These are phyloP conservation scores for Pelusios castaneus DNA, from an alignment of 2,113 vertebrate species.

Conservation along the genomic window DNA sequence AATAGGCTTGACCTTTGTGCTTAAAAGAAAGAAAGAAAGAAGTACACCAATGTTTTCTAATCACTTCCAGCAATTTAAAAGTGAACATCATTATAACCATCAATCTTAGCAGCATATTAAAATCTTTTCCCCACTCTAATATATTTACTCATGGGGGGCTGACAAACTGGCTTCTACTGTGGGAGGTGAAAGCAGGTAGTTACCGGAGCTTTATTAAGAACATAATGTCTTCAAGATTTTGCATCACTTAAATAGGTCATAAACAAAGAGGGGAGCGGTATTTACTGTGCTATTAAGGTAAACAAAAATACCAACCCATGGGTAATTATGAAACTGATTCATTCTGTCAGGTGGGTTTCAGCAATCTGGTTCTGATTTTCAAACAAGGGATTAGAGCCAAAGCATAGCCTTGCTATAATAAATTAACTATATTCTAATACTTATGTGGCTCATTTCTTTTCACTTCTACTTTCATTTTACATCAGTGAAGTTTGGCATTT, in stretches of 20 bases:
- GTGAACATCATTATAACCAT: slow-evolving; percentile 53
- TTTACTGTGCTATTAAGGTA: slow-evolving; percentile 66
- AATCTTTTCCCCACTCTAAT: slow-evolving; percentile 39
- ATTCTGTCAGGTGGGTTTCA: slow-evolving; percentile 41
- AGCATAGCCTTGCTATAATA: slow-evolving; percentile 60
- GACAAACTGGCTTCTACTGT: slow-evolving; percentile 59
- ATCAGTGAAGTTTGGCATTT: slow-evolving; percentile 48
- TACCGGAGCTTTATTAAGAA: slow-evolving; percentile 31
- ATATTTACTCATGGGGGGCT: slow-evolving; percentile 36
- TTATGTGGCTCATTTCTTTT: slow-evolving; percentile 52
- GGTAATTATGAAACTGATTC: slow-evolving; percentile 65
- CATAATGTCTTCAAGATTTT: slow-evolving; percentile 49
- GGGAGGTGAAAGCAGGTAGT: slow-evolving; percentile 53
- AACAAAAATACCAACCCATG: slow-evolving; percentile 70
- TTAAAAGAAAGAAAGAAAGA: background rate
- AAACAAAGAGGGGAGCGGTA: slow-evolving; percentile 54
- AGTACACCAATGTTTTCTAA: slow-evolving; percentile 15
- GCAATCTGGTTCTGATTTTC: slow-evolving; percentile 56
- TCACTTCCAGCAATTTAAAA: slow-evolving; percentile 47
- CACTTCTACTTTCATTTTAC: slow-evolving; percentile 72
- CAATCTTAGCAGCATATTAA: slow-evolving; percentile 45
- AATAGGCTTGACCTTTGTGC: background rate
- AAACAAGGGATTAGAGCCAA: slow-evolving; percentile 37
- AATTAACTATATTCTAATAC: slow-evolving; percentile 50
- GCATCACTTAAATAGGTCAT: slow-evolving; percentile 41